Conservation (phyloP, 2,113 vertebrate genomes). For the Gulo gulo region DNA sequence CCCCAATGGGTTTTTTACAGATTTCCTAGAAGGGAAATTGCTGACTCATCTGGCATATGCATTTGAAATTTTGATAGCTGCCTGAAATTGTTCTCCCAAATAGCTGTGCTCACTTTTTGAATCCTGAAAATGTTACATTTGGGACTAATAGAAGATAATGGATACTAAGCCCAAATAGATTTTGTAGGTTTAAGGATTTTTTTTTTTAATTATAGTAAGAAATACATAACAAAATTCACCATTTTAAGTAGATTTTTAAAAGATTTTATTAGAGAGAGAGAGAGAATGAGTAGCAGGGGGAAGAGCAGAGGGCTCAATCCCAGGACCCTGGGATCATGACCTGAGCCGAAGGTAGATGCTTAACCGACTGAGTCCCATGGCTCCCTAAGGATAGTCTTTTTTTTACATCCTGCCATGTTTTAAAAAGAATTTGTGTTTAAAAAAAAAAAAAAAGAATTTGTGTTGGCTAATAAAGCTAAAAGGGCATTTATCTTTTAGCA, state of each 20-base stretch:
- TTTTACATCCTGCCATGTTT: not conserved
- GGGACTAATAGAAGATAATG: not conserved
- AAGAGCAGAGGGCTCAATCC: not conserved
- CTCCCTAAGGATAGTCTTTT: not conserved
- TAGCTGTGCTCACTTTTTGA: not conserved
- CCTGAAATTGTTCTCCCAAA: not conserved
- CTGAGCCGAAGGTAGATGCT: not conserved
- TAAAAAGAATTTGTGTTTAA: not conserved
- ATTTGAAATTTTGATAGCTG: not conserved
- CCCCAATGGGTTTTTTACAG: not conserved
- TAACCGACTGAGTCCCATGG: not conserved
- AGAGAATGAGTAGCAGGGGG: not conserved
- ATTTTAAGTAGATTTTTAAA: not conserved
- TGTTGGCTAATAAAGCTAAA: not conserved
- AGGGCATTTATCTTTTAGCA: not conserved
- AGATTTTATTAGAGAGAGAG: not conserved
- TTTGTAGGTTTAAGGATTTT: not conserved
- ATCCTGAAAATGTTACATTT: slow-evolving; percentile 41
- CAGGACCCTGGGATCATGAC: not conserved
- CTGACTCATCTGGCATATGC: not conserved
- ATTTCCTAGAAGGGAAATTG: not conserved
- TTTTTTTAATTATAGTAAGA: not conserved
- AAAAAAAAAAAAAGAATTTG: not conserved
- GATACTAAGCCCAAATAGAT: not conserved
- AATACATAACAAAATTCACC: not conserved